A percentile compares a stretch with the other conserved stretches of the same genome.
These are phyloP conservation scores for Perodicticus potto DNA, from an alignment of 2,797 vertebrate genomes.

Conservation along the genomic window DNA sequence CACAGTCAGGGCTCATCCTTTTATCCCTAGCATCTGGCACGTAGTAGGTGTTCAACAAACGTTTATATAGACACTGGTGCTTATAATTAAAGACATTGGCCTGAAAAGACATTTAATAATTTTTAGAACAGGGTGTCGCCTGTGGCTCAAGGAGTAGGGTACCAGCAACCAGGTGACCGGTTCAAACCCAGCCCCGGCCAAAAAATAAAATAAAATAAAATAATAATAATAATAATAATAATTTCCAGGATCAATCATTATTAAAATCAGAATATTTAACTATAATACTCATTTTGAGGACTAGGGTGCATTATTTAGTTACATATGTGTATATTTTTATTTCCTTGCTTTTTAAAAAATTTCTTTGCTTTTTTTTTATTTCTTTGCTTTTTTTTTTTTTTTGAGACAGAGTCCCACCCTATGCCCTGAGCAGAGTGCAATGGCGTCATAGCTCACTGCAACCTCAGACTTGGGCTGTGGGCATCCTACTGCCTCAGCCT, in stretches of 20 bases:
- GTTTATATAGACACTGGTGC: not conserved
- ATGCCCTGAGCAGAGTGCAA: too few species aligned
- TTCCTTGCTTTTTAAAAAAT: too few species aligned
- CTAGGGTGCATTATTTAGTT: not conserved
- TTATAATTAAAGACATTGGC: not conserved
- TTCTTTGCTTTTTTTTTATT: too few species aligned
- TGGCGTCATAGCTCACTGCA: too few species aligned
- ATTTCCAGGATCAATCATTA: slow-evolving; percentile 13
- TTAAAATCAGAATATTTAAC: slow-evolving; percentile 41
- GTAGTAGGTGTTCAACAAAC: not conserved
- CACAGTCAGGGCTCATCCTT: not conserved
- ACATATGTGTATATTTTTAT: not conserved
- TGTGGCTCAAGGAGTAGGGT: too few species aligned
- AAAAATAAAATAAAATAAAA: too few species aligned
- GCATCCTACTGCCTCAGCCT: too few species aligned
- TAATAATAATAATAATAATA: not conserved
- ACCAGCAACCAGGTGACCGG: too few species aligned
- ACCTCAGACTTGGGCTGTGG: too few species aligned
- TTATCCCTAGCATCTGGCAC: not conserved
- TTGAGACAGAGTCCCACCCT: too few species aligned
- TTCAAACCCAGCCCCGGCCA: too few species aligned
- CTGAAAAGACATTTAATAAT: slow-evolving; percentile 38
- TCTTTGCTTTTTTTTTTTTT: too few species aligned
- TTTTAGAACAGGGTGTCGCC: not conserved
- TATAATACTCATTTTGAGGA: not conserved